Percentiles rank a stretch among this genome's conserved stretches.
Conservation (phyloP, 2,888 invertebrate genomes). For the Oscheius sp. region DNA sequence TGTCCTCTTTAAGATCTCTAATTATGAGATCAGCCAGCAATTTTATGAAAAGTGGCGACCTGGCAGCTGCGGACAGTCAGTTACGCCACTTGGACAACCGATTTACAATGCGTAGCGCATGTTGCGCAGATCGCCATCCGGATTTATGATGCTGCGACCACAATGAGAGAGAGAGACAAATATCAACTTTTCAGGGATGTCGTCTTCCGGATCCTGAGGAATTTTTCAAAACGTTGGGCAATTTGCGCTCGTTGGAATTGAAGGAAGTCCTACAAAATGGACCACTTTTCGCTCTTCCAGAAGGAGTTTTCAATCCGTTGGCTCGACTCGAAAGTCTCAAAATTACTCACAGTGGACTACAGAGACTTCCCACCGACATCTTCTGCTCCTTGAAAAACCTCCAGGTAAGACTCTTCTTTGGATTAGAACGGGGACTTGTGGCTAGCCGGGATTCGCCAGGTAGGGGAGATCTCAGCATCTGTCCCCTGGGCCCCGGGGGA, state of each 20-base stretch:
- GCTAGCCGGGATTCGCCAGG: background rate
- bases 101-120: conserved; percentile 17
- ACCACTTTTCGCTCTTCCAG: background rate
- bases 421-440: background rate
- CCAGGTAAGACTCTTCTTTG: conserved; percentile 20
- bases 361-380: conserved; percentile 23
- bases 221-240: conserved; percentile 36
- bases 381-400: conserved; percentile 32
- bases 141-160: conserved; percentile 5
- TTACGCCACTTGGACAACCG: conserved; percentile 29
- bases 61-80: conserved; percentile 3
- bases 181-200: conserved; percentile 43
- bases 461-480: background rate
- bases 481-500: conserved; percentile 3
- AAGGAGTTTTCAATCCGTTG: conserved; percentile 18
- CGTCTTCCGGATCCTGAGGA: conserved; percentile 33
- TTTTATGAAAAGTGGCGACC: background rate
- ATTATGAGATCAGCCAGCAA: conserved; percentile 18
- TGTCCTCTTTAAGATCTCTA: conserved; percentile 4
- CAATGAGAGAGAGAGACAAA: background rate
- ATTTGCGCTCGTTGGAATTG: conserved; percentile 37
- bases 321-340: conserved; percentile 21
- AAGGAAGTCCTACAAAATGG: conserved; percentile 13
- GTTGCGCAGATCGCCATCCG: background rate
- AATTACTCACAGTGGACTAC: conserved; percentile 10